A percentile compares a stretch with the other conserved stretches of the same genome.
phyloP scores from a whole-genome alignment of 2,888 invertebrate species.

The Tryphoninae sp. region DNA sequence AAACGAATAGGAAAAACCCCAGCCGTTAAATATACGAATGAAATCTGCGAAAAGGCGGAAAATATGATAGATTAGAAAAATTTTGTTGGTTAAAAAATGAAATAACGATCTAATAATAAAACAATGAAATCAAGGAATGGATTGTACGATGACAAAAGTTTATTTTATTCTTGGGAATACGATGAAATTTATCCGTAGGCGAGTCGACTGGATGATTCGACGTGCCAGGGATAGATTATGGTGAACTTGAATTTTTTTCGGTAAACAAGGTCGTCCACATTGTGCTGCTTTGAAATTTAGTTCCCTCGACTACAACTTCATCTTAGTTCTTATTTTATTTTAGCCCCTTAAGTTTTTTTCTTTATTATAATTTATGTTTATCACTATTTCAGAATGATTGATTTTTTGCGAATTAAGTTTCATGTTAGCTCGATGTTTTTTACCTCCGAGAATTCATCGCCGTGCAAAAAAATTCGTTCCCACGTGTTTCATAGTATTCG shows the following conservation, averaged over 20 bases:
- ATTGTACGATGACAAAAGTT: constrained; percentile 31
- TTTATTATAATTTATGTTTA: not conserved
- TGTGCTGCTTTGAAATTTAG: not conserved
- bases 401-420: too few relatives aligned
- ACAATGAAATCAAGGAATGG: not conserved
- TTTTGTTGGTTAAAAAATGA: not conserved
- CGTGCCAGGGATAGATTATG: constrained; percentile 26
- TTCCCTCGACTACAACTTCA: constrained; percentile 1
- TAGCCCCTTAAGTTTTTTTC: not conserved
- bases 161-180: constrained; percentile 26
- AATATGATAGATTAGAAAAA: not conserved
- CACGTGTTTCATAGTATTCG: constrained; percentile 32
- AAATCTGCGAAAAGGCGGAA: not conserved
- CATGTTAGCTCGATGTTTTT: too few relatives aligned
- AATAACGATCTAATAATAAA: constrained; percentile 1
- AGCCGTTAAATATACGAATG: constrained; percentile 4
- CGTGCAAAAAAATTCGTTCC: constrained; percentile 16
- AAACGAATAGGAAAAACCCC: not conserved
- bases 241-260: constrained; percentile 52
- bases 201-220: constrained; percentile 35
- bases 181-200: constrained; percentile 31
- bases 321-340: constrained; percentile 10
- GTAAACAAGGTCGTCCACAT: constrained; percentile 24
- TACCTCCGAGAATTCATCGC: not conserved
- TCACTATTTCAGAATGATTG: not conserved